phyloP scores from a whole-genome alignment of 2,797 vertebrate genomes.

The Pampus argenteus region DNA sequence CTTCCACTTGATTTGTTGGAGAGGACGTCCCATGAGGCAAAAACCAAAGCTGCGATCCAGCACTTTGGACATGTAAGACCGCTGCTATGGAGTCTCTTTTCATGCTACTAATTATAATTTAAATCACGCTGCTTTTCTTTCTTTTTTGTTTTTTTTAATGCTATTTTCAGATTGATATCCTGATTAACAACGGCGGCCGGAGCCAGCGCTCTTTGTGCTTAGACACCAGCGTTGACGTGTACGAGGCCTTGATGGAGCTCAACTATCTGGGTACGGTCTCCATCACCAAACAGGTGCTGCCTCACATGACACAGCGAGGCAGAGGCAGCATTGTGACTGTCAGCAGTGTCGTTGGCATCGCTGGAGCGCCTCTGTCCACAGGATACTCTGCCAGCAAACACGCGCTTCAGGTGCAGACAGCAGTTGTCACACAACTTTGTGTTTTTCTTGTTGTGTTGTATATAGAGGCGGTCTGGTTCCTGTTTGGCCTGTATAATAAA shows the following conservation, averaged over 20 bases:
- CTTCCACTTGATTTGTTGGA: constrained; percentile 92
- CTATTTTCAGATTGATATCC: constrained; percentile 89
- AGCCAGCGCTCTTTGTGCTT: constrained; percentile 90
- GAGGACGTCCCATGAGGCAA: constrained; percentile 85
- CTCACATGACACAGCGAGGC: constrained; percentile 89
- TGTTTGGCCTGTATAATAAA: background rate
- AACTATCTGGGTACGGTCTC: constrained; percentile 95
- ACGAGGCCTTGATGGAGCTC: constrained; percentile 89
- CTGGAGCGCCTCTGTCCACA: constrained; percentile 84
- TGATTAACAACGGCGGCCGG: constrained; percentile 94
- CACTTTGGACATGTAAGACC: constrained; percentile 91
- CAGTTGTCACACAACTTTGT: background rate
- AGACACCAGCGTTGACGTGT: constrained; percentile 90
- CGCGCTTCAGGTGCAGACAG: constrained; percentile 89
- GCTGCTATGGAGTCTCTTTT: background rate
- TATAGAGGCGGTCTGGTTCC: background rate
- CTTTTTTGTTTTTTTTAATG: background rate
- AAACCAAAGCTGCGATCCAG: constrained; percentile 85
- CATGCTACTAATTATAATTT: background rate
- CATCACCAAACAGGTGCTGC: constrained; percentile 91
- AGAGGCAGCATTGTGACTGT: constrained; percentile 90
- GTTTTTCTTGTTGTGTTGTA: background rate
- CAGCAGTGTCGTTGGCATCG: constrained; percentile 90
- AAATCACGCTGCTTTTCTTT: background rate
- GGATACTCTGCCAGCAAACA: constrained; percentile 96